Base-by-base conservation (phyloP, 2,888 invertebrate species). In the Dicyrtoma fusca region DNA sequence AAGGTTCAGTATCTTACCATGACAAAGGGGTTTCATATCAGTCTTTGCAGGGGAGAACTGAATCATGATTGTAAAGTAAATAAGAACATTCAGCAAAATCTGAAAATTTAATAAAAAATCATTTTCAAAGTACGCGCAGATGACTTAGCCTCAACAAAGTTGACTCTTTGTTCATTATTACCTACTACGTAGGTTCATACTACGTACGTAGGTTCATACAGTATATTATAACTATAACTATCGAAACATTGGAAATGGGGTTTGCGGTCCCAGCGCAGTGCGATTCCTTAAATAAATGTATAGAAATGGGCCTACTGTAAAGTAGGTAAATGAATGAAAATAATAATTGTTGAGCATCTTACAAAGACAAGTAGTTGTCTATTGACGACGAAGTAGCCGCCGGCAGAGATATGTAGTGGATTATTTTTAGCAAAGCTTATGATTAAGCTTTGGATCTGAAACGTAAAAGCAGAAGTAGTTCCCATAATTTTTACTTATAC, bases 361-460 rank as follows among this genome's bases (percentile, higher is more conserved):
- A 63, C 63, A 19, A 2, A 2, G 17, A 51, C 23, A 8, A 65
- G 19, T n/a, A 65, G 25, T 26, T 23, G 17, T 17, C 75, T 78
- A 23, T 78, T 77, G 0, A 79, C 70, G 5, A 68, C 69, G 64
- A 75, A 76, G 21, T 77, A 79, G n/a, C 77, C 77, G 49, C 74
- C 74, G 3, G 77, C 75, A 5, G 77, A 73, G 14, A 79, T 49
- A 14, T 74, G 70, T 19, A 77, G 53, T 34, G 79, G 79, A 55
- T 75, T 76, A 62, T 74, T 75, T 44, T 76, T 72, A 10, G 77
- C 74, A 73, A 76, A 79, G n/a, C 76, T 76, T 13, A 77, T 69
- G 42, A 74, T 75, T 23, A 79, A 68, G 53, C 74, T 75, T 1
- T 77, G 73, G 0, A 76, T 72, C 77, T 77, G 19, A 4, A 69